Evolutionary conservation across 1,140 invertebrate species (phyloP).

Genomic region (Drosophila kohkoa): DNA sequence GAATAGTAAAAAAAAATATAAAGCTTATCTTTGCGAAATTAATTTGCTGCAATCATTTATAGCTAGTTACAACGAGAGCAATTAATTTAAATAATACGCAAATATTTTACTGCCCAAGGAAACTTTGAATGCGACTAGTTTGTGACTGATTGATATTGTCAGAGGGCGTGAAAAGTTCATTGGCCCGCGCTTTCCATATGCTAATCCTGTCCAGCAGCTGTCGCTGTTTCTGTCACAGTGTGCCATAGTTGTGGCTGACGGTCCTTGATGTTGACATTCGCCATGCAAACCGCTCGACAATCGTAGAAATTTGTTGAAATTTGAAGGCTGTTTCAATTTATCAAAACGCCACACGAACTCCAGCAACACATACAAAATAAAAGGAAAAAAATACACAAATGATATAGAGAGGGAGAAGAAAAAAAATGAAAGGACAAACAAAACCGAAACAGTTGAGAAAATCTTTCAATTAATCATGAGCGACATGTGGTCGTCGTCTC

Average conservation of each 20-base stretch:
- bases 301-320: slow-evolving; percentile 46
- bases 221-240: neutral
- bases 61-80: too few species aligned
- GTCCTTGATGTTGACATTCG: slow-evolving; percentile 38
- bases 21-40: neutral
- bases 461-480: slow-evolving; percentile 81
- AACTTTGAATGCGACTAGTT: neutral
- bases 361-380: slow-evolving; percentile 17
- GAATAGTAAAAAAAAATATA: neutral
- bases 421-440: slow-evolving; percentile 32
- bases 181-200: slow-evolving; percentile 22
- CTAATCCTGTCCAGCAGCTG: slow-evolving; percentile 46
- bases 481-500: slow-evolving; percentile 76
- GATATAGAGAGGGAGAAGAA: slow-evolving; percentile 4
- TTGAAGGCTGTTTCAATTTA: slow-evolving; percentile 46
- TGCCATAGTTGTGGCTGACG: neutral
- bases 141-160: neutral
- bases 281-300: slow-evolving; percentile 42
- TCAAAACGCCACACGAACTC: slow-evolving; percentile 38
- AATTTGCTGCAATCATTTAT: too few species aligned
- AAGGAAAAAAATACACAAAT: slow-evolving; percentile 10
- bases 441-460: slow-evolving; percentile 66
- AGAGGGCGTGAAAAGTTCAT: slow-evolving; percentile 14
- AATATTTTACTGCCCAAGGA: too few species aligned
- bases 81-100: too few species aligned